These are phyloP conservation scores for Holocentrus rufus DNA, from an alignment of 2,797 vertebrate genomes.

Conservation along the genomic window DNA sequence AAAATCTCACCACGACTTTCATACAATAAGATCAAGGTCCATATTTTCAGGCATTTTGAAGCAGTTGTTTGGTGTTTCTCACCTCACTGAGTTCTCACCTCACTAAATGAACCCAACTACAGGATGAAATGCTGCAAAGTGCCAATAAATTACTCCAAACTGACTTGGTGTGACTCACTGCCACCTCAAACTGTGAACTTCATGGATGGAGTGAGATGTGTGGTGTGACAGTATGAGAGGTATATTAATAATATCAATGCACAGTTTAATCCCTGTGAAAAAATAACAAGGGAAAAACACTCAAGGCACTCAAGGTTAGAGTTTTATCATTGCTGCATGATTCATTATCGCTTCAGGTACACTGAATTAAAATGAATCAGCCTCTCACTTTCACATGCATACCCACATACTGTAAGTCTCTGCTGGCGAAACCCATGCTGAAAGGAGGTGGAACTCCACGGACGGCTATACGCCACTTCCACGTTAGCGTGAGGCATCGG, in stretches of 20 bases:
- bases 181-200: no score
- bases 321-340: neutral
- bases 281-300: neutral
- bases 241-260: neutral
- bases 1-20: no score
- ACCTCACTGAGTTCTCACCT: no score
- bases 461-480: conserved; percentile 13
- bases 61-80: no score
- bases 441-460: conserved; percentile 6
- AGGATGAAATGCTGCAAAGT: no score
- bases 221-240: neutral
- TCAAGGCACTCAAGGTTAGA: neutral
- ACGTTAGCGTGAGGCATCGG: conserved; percentile 15
- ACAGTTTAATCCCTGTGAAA: no score
- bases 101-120: no score
- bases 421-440: neutral
- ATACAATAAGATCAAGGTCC: no score
- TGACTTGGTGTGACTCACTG: no score
- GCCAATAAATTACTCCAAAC: no score
- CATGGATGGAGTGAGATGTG: neutral
- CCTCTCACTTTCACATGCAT: neutral
- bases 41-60: no score
- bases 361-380: neutral
- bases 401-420: neutral
- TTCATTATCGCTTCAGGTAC: neutral